Conservation (phyloP, 2,888 invertebrate genomes). For the Eurytoma adleriae region DNA sequence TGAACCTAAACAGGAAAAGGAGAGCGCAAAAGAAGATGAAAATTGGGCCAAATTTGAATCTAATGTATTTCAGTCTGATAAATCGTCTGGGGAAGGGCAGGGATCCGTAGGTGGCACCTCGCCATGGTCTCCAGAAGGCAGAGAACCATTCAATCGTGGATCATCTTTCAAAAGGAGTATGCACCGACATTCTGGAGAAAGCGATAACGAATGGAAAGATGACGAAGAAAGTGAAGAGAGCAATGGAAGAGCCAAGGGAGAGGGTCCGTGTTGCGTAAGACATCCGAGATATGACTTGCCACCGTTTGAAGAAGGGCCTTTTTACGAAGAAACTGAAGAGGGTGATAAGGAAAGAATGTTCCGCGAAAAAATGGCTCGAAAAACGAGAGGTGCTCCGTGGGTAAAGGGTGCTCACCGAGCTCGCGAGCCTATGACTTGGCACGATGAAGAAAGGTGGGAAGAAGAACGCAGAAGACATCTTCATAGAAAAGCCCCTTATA, state of each 20-base stretch:
- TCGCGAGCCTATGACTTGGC: constrained; percentile 89
- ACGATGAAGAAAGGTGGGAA: constrained; percentile 82
- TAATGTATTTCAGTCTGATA: constrained; percentile 68
- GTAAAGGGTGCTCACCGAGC: constrained; percentile 79
- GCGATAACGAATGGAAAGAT: constrained; percentile 74
- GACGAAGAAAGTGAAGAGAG: constrained; percentile 76
- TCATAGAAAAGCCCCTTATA: constrained; percentile 68
- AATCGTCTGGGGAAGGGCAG: constrained; percentile 69
- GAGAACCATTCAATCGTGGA: constrained; percentile 78
- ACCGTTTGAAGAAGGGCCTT: constrained; percentile 64
- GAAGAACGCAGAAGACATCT: constrained; percentile 68
- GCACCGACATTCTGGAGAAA: constrained; percentile 75
- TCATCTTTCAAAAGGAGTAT: constrained; percentile 59
- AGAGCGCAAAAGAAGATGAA: constrained; percentile 67
- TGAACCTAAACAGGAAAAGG: constrained; percentile 62
- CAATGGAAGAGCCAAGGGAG: constrained; percentile 71
- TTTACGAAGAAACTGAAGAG: constrained; percentile 66
- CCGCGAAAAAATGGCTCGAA: constrained; percentile 66
- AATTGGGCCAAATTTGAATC: constrained; percentile 75
- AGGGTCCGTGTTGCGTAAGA: constrained; percentile 72
- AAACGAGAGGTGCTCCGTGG: constrained; percentile 70
- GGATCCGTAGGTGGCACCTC: constrained; percentile 78
- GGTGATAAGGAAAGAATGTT: constrained; percentile 69
- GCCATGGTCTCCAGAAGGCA: constrained; percentile 88
- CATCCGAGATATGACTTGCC: constrained; percentile 66